Base-by-base conservation (phyloP, 92 coral and sea anemone species). In the Bergia puertoricense region DNA sequence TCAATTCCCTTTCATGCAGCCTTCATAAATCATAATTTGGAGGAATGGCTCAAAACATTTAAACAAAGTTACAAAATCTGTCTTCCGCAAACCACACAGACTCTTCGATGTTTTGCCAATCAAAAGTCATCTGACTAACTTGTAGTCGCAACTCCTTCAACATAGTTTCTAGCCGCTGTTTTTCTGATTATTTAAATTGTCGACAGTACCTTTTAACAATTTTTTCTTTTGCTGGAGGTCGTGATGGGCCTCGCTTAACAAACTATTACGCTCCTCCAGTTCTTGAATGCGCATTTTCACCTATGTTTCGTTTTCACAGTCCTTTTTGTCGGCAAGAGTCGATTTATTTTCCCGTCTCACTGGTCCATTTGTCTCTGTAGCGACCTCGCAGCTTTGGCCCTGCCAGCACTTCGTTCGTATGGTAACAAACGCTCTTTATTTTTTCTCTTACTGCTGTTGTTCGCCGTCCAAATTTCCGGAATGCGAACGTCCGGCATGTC, bases 1-100 rank as follows among this genome's bases (percentile, higher is more conserved):
- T 84, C 79, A 84, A 22, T 84, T 66, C 18, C 76, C 48, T 84
- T 84, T n/a, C n/a, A n/a, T n/a, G 78, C 88, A 84, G 78, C 88
- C 88, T 84, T 84, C 76, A 71, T 84, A 84, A 15, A 57, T 84
- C 46, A 84, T 50, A 6, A 84, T 62, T 14, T 43, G 77, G 13
- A 84, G 39, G 50, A 84, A 84, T 10, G 88, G 88, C 74, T 84
- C 74, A 84, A 84, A 84, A 84, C 88, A 84, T 42, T 5, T 22
- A 68, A 84, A 84, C 56, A 84, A 30, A 84, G 88, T 84, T 14
- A 16, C 48, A 42, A 84, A n/a, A n/a, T n/a, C n/a, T n/a, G n/a
- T n/a, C n/a, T n/a, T n/a, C n/a, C n/a, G n/a, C n/a, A n/a, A n/a
- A 84, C 20, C 68, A 84, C 59, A 59, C 43, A 2, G 18, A 20